Conservation (phyloP, 2,797 vertebrate species). For the Periophthalmus magnuspinnatus region DNA sequence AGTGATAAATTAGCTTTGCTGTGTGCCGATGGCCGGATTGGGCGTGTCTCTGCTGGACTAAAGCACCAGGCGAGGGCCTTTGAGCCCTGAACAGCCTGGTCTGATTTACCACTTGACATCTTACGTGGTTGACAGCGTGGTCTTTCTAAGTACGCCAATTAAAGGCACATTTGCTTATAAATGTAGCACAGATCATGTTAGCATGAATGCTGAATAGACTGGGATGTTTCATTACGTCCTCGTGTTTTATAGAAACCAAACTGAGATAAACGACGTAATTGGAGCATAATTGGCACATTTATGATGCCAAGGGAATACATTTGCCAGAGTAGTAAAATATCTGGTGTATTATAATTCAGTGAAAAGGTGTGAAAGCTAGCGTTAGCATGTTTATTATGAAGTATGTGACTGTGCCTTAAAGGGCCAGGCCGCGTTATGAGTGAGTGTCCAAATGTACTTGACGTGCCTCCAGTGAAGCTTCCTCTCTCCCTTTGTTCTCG, state of each 20-base stretch:
- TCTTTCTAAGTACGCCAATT: conserved; percentile 35
- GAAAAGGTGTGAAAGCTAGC: conserved; percentile 1
- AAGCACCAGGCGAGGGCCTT: conserved; percentile 63
- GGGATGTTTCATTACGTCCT: neutral
- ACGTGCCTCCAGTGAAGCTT: conserved; percentile 21
- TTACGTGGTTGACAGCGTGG: conserved; percentile 16
- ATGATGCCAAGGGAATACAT: neutral
- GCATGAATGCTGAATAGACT: conserved; percentile 1
- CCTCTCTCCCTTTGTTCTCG: conserved; percentile 43
- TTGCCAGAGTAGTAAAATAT: neutral
- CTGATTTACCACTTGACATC: conserved; percentile 45
- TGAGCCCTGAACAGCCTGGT: conserved; percentile 53
- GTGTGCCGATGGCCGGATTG: conserved; percentile 65
- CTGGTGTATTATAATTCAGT: neutral
- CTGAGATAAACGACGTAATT: neutral
- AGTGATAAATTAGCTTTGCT: conserved; percentile 59
- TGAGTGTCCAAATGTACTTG: conserved; percentile 24
- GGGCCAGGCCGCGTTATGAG: conserved; percentile 2
- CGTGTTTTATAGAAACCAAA: neutral
- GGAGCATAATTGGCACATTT: neutral
- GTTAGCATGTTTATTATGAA: conserved; percentile 18
- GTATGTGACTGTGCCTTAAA: conserved; percentile 12
- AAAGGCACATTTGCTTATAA: conserved; percentile 41
- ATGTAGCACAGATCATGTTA: conserved; percentile 1
- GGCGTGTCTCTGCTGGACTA: conserved; percentile 78